Percentiles rank a stretch among this genome's conserved stretches.
Conservation (phyloP, 1,140 invertebrate species). For the Aphelenchoides fujianensis region DNA sequence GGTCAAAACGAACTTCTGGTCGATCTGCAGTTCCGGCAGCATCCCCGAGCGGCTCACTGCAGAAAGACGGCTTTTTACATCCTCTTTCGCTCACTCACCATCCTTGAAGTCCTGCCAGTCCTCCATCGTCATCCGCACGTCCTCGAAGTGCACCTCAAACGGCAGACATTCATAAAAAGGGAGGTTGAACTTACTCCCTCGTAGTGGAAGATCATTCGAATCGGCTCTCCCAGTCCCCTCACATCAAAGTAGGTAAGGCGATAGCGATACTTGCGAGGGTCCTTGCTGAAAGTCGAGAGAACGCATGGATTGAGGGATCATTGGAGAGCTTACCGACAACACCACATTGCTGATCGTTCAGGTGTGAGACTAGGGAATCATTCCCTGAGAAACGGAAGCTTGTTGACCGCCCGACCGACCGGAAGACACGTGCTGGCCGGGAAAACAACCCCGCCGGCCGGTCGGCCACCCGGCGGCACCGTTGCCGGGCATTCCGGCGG, state of each 20-base stretch:
- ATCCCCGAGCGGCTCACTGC: slow-evolving; percentile 1
- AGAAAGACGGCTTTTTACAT: background rate
- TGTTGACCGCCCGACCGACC: too few relatives aligned
- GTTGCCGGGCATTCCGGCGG: background rate
- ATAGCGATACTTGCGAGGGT: slow-evolving; percentile 7
- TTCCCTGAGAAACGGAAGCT: too few relatives aligned
- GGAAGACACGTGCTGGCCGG: too few relatives aligned
- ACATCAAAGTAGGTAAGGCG: slow-evolving; percentile 18
- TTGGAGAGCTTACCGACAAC: slow-evolving; percentile 14
- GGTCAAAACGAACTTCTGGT: slow-evolving; percentile 11
- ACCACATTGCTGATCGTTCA: too few relatives aligned
- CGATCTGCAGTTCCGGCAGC: slow-evolving; percentile 12
- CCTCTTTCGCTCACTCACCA: background rate
- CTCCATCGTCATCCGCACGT: slow-evolving; percentile 14
- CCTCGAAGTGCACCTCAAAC: slow-evolving; percentile 5
- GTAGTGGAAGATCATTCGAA: slow-evolving; percentile 11
- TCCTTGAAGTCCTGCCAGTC: slow-evolving; percentile 16
- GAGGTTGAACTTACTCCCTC: background rate
- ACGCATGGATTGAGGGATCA: background rate
- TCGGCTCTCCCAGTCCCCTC: slow-evolving; percentile 3
- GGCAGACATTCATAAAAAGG: background rate
- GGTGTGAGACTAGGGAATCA: too few relatives aligned
- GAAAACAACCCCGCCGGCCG: too few relatives aligned
- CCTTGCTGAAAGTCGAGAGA: too few relatives aligned
- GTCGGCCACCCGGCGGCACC: too few relatives aligned